Evolutionary conservation across 1,140 invertebrate genomes (phyloP).

Genomic region (Drosophila santomea): DNA sequence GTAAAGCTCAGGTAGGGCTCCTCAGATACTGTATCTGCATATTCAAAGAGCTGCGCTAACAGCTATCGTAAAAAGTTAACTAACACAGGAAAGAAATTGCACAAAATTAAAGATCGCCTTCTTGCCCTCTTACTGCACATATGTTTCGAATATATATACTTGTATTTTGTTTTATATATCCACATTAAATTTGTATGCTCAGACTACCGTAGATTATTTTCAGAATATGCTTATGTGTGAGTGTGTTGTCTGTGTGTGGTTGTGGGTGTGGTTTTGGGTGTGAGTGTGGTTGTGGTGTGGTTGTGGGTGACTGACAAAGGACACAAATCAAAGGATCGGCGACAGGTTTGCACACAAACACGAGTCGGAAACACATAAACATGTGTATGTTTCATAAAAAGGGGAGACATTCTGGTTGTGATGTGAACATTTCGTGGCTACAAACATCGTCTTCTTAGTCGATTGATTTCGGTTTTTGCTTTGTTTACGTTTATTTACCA

Average conservation of each 20-base stretch:
- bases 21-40: slow-evolving; percentile 40
- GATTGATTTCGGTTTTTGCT: slow-evolving; percentile 38
- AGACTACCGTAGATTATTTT: slow-evolving; percentile 78
- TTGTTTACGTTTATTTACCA: slow-evolving; percentile 54
- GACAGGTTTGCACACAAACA: slow-evolving; percentile 20
- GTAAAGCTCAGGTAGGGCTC: slow-evolving; percentile 51
- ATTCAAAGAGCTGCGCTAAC: slow-evolving; percentile 13
- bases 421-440: slow-evolving; percentile 65
- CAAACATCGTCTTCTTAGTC: slow-evolving; percentile 36
- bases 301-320: slow-evolving; percentile 30
- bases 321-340: slow-evolving; percentile 19
- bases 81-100: slow-evolving; percentile 37
- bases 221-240: slow-evolving; percentile 60
- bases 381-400: slow-evolving; percentile 43
- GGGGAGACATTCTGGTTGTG: slow-evolving; percentile 56
- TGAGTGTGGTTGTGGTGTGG: slow-evolving; percentile 4
- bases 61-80: slow-evolving; percentile 22
- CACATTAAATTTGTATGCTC: slow-evolving; percentile 71
- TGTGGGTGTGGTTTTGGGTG: slow-evolving; percentile 16
- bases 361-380: slow-evolving; percentile 30
- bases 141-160: slow-evolving; percentile 48
- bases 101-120: slow-evolving; percentile 33
- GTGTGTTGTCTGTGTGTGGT: slow-evolving; percentile 16
- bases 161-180: slow-evolving; percentile 47
- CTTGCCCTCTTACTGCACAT: slow-evolving; percentile 43